Evolutionary conservation across 2,797 vertebrate species (phyloP), one percentile per base, ranked within the genome.

Genomic region (Toxotes lorentzi): DNA sequence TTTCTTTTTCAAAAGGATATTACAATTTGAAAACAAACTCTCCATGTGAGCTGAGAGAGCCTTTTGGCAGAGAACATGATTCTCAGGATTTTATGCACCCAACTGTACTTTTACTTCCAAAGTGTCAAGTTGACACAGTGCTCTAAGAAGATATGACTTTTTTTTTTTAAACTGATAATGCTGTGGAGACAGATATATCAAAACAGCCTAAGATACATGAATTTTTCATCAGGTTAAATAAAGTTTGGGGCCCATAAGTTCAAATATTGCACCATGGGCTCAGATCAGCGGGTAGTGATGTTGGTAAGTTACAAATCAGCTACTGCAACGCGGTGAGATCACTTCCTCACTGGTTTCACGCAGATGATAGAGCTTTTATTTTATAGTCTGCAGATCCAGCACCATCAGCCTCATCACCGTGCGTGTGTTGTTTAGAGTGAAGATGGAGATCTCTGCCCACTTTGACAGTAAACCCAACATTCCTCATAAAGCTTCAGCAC

Each of bases 391-490:
- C 51, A 19, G 50, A 45, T 81, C 64, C 59, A 74, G 65, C 53
- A 63, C 67, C 48, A 54, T 40, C 58, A 13, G 9, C 43, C 56
- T 70, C 78, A 60, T 80, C 75, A 4, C 58, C 35, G 43, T 34
- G 23, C 47, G 76, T 32, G 40, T 75, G 8, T 40, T 65, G 35
- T 74, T 65, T 35, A 69, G 61, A 84, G 65, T 74, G 76, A 79
- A 77, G 34, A 65, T 35, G 14, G 54, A 38, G 59, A 79, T 79
- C 35, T 4, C 57, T 73, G 60, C 58, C 54, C 66, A 74, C 79
- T 84, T 63, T 60, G 70, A 21, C 9, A 53, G 85, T 84, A 76
- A 91, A 88, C 56, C 73, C 57, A 56, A 64, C 72, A 80, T 83
- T 85, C 65, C 76, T 79, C 73, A 68, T 71, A 79, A 83, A 82